A percentile compares a stretch with the other conserved stretches of the same genome.
These are phyloP conservation scores for Paraescarpia echinospica DNA, from an alignment of 1,140 invertebrate species.

Conservation along the genomic window DNA sequence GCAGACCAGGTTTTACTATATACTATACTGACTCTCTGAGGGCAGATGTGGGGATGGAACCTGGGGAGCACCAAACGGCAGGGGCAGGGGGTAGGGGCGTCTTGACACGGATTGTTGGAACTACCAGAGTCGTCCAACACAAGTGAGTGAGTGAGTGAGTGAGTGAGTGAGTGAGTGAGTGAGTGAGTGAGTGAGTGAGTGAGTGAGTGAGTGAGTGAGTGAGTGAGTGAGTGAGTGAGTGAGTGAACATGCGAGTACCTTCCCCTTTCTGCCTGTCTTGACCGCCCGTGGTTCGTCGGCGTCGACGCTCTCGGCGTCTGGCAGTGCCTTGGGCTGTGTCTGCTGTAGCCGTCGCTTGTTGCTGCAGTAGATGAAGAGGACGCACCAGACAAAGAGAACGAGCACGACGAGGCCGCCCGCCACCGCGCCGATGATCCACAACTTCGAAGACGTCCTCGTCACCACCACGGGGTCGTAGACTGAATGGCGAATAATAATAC, in stretches of 20 bases:
- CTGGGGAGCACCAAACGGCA: too few relatives aligned
- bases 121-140: too few relatives aligned
- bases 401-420: neutral
- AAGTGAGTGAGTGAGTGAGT: too few relatives aligned
- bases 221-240: too few relatives aligned
- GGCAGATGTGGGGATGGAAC: too few relatives aligned
- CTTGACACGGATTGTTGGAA: too few relatives aligned
- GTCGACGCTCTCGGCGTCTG: neutral
- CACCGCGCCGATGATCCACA: neutral
- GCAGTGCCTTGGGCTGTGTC: neutral
- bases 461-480: neutral
- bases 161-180: too few relatives aligned
- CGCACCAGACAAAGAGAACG: neutral
- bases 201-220: too few relatives aligned
- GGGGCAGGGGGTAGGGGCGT: too few relatives aligned
- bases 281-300: neutral
- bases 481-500: neutral
- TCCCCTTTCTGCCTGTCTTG: neutral
- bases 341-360: neutral
- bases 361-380: slow-evolving; percentile 3
- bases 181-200: too few relatives aligned
- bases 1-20: too few relatives aligned
- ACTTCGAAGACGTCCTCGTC: neutral
- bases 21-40: too few relatives aligned
- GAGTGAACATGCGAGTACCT: neutral